phyloP scores from a whole-genome alignment of 2,888 invertebrate genomes.

The Drosophila hamatofila region DNA sequence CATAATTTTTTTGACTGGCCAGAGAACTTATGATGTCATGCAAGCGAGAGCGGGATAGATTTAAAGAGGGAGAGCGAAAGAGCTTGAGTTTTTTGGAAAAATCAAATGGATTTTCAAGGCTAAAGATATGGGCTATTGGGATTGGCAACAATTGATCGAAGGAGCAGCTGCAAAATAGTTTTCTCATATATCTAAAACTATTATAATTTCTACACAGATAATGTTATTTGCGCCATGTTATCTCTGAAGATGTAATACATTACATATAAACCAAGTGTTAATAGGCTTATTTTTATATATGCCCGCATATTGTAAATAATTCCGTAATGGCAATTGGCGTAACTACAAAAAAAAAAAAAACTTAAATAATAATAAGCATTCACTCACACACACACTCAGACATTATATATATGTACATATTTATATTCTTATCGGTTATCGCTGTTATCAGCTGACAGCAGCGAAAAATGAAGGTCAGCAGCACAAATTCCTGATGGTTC shows the following conservation, averaged over 20 bases:
- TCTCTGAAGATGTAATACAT: constrained; percentile 24
- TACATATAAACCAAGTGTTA: constrained; percentile 10
- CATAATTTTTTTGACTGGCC: constrained; percentile 64
- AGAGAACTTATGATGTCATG: constrained; percentile 70
- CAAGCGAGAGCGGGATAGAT: background rate
- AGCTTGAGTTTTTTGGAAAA: constrained; percentile 6
- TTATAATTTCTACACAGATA: background rate
- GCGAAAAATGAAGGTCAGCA: constrained; percentile 82
- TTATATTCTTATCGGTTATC: constrained; percentile 61
- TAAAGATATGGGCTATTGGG: constrained; percentile 19
- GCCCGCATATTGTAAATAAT: constrained; percentile 19
- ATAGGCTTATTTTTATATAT: constrained; percentile 10
- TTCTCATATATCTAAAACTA: background rate
- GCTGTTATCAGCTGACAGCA: constrained; percentile 55
- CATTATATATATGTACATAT: constrained; percentile 8
- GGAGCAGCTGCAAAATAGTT: background rate
- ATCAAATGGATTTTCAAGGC: constrained; percentile 35
- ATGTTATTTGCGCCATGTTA: constrained; percentile 9
- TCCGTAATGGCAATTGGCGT: constrained; percentile 44
- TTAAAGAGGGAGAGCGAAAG: background rate
- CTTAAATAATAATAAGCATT: constrained; percentile 57
- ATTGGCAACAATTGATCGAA: constrained; percentile 5
- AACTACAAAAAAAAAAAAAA: constrained; percentile 38
- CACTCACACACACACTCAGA: constrained; percentile 12
- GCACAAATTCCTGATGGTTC: constrained; percentile 71